These are phyloP conservation scores for Herpetotheres cachinnans DNA, from an alignment of 2,113 vertebrate species.

Conservation along the genomic window DNA sequence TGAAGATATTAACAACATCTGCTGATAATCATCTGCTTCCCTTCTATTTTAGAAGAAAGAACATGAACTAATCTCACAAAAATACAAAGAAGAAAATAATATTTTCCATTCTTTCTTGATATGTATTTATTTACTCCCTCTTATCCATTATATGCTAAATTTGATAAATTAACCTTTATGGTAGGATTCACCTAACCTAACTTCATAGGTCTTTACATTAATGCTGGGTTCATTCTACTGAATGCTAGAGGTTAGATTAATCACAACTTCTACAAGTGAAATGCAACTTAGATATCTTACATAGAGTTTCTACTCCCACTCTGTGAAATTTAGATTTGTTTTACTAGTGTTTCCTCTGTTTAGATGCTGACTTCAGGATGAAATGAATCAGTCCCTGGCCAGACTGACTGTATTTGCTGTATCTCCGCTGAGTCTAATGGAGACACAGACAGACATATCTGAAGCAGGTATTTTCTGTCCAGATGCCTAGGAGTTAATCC, in stretches of 20 bases:
- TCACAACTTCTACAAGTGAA: background rate
- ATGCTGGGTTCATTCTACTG: background rate
- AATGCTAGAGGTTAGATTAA: background rate
- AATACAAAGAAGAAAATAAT: background rate
- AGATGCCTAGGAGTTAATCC: background rate
- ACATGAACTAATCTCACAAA: background rate
- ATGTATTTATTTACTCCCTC: background rate
- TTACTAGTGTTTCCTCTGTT: background rate
- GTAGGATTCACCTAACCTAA: background rate
- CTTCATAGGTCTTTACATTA: background rate
- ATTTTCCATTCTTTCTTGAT: background rate
- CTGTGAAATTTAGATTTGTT: background rate
- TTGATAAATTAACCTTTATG: background rate
- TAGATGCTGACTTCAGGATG: background rate
- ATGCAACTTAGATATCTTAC: background rate
- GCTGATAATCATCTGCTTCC: background rate
- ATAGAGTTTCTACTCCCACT: background rate
- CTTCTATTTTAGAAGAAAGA: background rate
- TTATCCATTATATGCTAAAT: background rate
- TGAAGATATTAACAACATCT: background rate
- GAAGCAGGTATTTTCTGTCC: background rate
- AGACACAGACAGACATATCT: background rate
- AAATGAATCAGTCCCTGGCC: background rate
- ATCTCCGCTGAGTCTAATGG: background rate
- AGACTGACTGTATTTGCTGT: background rate